Percentiles rank a stretch among this genome's conserved stretches.
These are phyloP conservation scores for Gari tellinella DNA, from an alignment of 2,888 invertebrate genomes.

Conservation along the genomic window DNA sequence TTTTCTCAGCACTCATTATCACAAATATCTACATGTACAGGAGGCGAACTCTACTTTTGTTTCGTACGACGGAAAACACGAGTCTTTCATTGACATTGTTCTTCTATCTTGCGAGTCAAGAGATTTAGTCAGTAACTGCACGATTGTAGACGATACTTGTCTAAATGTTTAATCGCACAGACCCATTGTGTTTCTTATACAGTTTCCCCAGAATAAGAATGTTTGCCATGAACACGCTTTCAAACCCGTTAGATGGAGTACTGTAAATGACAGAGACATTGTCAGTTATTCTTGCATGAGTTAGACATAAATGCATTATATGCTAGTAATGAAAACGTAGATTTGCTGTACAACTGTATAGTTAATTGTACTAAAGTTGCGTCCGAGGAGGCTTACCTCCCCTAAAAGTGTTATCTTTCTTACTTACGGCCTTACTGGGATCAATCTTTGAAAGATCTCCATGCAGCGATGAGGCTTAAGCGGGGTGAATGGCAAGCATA, in stretches of 20 bases:
- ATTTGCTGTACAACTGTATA: not conserved
- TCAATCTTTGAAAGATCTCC: not conserved
- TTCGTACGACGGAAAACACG: not conserved
- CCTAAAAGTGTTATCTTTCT: no score
- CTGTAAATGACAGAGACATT: not conserved
- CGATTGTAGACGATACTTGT: slow-evolving; percentile 5
- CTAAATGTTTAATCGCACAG: slow-evolving; percentile 7
- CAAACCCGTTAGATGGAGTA: not conserved
- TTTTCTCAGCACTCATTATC: no score
- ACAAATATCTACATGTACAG: slow-evolving; percentile 4
- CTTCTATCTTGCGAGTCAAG: not conserved
- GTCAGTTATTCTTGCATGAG: not conserved
- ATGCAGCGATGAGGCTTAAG: no score
- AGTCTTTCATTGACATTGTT: no score
- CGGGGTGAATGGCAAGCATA: no score
- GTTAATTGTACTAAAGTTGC: not conserved
- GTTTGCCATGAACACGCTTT: no score
- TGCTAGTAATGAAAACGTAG: not conserved
- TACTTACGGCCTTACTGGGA: no score
- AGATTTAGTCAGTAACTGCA: not conserved
- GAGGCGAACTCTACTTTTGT: slow-evolving; percentile 3
- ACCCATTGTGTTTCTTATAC: not conserved
- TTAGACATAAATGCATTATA: not conserved
- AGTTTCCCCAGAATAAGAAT: not conserved
- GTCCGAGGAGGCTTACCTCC: no score